Evolutionary conservation across 2,113 vertebrate genomes (phyloP).

Genomic region (Hippocampus mohnikei): DNA sequence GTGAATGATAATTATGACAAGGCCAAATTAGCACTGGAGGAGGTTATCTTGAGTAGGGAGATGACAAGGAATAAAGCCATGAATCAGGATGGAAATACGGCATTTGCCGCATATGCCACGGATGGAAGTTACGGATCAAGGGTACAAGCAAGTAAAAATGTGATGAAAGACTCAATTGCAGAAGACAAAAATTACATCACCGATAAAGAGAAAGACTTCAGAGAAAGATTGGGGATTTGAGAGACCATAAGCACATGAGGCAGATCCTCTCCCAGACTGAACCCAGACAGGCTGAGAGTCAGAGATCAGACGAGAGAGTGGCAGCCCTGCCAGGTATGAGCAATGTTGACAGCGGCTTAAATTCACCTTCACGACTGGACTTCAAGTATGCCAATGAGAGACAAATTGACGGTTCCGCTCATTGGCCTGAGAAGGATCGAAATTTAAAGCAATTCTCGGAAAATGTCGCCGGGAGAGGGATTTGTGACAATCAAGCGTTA

Average conservation of each 20-base stretch:
- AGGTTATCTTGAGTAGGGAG: conserved; percentile 67
- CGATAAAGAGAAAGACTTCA: conserved; percentile 38
- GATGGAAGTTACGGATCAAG: conserved; percentile 22
- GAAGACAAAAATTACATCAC: conserved; percentile 20
- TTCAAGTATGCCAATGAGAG: conserved; percentile 19
- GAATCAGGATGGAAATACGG: conserved; percentile 20
- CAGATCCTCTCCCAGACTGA: conserved; percentile 55
- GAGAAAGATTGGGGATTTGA: conserved; percentile 51
- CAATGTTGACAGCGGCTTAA: conserved; percentile 11
- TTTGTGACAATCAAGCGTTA: conserved; percentile 16
- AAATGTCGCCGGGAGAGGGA: conserved; percentile 17
- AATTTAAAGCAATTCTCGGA: conserved; percentile 29
- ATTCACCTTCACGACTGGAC: conserved; percentile 5
- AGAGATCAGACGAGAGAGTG: conserved; percentile 30
- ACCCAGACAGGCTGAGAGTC: conserved; percentile 36
- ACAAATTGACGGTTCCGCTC: neutral
- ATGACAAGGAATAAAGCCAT: conserved; percentile 40
- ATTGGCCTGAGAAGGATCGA: conserved; percentile 1
- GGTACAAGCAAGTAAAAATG: conserved; percentile 26
- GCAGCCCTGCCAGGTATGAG: conserved; percentile 22
- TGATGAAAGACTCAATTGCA: conserved; percentile 1
- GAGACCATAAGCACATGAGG: conserved; percentile 52
- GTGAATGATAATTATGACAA: conserved; percentile 65
- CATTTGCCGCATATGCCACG: conserved; percentile 10
- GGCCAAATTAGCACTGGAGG: conserved; percentile 69